phyloP scores from a whole-genome alignment of 2,797 vertebrate genomes.

The Acanthiza pusilla region DNA sequence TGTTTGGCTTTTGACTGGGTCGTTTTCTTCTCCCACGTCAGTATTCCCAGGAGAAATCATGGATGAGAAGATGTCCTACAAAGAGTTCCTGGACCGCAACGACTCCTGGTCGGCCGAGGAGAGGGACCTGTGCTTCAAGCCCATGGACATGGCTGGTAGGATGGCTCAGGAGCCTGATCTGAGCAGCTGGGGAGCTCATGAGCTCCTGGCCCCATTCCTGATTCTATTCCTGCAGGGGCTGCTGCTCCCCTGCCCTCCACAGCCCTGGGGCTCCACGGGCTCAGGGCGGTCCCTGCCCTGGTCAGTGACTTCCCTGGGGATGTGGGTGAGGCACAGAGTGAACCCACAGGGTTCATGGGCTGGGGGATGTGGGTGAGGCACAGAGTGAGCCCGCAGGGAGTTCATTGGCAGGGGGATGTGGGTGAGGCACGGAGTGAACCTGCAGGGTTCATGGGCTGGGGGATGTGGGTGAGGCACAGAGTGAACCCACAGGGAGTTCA shows the following conservation, averaged over 20 bases:
- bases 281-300: not conserved
- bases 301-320: rapidly evolving
- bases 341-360: too few relatives aligned
- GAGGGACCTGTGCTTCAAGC: slow-evolving; percentile 57
- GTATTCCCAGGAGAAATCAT: slow-evolving; percentile 56
- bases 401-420: not conserved
- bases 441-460: too few relatives aligned
- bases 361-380: not conserved
- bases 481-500: not conserved
- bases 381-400: too few relatives aligned
- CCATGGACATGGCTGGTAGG: slow-evolving; percentile 62
- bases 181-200: rapidly evolving
- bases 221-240: not conserved
- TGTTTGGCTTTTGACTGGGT: not conserved
- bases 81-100: slow-evolving; percentile 63
- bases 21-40: not conserved
- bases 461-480: too few relatives aligned
- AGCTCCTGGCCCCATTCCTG: not conserved
- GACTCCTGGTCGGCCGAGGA: slow-evolving; percentile 62
- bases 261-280: not conserved
- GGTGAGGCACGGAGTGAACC: too few relatives aligned
- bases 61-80: slow-evolving; percentile 65
- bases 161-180: rapidly evolving
- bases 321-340: not conserved
- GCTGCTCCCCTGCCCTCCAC: not conserved